Evolutionary conservation across 1,140 invertebrate genomes (phyloP).

Genomic region (Vollenhovia emeryi): DNA sequence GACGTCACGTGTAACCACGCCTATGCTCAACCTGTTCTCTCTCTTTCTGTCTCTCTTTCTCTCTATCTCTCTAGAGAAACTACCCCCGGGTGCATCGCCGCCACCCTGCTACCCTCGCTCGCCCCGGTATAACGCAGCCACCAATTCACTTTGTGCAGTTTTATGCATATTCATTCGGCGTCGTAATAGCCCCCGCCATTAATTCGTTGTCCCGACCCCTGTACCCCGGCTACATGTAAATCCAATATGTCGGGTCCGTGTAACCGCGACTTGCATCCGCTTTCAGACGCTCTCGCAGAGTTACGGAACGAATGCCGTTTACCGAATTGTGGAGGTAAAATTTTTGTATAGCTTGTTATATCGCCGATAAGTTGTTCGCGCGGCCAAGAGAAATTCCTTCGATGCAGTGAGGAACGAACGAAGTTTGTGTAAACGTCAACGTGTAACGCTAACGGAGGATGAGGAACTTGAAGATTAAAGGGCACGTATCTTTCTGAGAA

Average conservation of each 20-base stretch:
- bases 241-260: conserved; percentile 73
- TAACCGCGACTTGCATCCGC: conserved; percentile 69
- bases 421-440: not conserved
- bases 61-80: conserved; percentile 46
- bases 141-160: conserved; percentile 81
- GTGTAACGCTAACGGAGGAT: not conserved
- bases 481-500: not conserved
- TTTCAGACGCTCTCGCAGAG: conserved; percentile 5
- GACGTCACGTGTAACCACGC: conserved; percentile 82
- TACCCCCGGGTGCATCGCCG: conserved; percentile 42
- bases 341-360: conserved; percentile 16
- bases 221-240: conserved; percentile 72
- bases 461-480: not conserved
- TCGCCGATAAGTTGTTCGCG: not conserved
- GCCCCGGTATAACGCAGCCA: conserved; percentile 66
- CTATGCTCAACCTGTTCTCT: conserved; percentile 63
- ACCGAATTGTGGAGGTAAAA: conserved; percentile 40
- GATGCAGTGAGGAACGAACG: not conserved
- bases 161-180: conserved; percentile 80
- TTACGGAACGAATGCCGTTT: conserved; percentile 43
- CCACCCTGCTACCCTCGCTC: conserved; percentile 25
- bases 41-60: conserved; percentile 34
- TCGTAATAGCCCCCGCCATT: conserved; percentile 77
- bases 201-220: conserved; percentile 66
- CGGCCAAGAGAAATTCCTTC: not conserved